These are phyloP conservation scores for Lordiphosa andalusiaca DNA, from an alignment of 2,888 invertebrate genomes.

Conservation along the genomic window DNA sequence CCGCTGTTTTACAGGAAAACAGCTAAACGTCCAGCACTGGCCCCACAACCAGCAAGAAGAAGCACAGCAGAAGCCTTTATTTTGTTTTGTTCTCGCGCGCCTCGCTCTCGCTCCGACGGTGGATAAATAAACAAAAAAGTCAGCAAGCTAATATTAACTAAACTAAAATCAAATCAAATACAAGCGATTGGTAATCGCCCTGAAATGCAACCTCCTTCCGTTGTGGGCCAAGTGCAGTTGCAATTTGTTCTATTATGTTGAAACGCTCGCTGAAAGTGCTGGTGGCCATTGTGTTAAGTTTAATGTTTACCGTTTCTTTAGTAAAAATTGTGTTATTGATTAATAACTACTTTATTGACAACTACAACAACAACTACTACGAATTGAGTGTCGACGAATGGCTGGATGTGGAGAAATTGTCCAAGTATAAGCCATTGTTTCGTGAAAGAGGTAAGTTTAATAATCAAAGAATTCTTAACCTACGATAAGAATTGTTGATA, in stretches of 20 bases:
- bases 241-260: conserved; percentile 69
- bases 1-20: no score
- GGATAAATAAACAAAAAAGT: no score
- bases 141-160: no score
- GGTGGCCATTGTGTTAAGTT: conserved; percentile 81
- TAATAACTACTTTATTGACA: conserved; percentile 80
- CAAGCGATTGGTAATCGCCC: no score
- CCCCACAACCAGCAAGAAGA: no score
- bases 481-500: conserved; percentile 9
- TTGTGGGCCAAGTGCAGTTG: conserved; percentile 27
- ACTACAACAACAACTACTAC: conserved; percentile 75
- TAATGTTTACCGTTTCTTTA: conserved; percentile 81
- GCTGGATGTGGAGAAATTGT: conserved; percentile 87
- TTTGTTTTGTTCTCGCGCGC: no score
- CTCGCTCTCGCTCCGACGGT: no score
- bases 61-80: no score
- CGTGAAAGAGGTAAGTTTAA: conserved; percentile 85
- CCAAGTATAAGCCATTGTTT: conserved; percentile 86
- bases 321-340: conserved; percentile 81
- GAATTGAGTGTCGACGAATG: conserved; percentile 86
- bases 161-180: no score
- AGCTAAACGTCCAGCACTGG: no score
- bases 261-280: conserved; percentile 80
- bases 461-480: conserved; percentile 2
- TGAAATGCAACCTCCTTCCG: no score